phyloP scores from a whole-genome alignment of 2,113 vertebrate species.

The Setophaga kirtlandii region DNA sequence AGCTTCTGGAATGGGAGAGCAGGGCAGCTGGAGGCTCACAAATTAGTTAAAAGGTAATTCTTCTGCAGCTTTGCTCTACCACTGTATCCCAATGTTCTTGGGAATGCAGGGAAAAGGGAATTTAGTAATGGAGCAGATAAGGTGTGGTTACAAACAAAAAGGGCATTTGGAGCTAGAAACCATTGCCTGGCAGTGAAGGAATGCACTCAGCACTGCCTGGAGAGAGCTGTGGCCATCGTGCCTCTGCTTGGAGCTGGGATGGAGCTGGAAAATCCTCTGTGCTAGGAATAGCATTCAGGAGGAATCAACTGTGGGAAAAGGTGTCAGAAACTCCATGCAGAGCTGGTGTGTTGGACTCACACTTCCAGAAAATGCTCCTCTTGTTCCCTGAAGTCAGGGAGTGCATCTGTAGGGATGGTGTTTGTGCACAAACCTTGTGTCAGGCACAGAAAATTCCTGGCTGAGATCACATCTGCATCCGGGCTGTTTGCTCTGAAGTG shows the following conservation, averaged over 20 bases:
- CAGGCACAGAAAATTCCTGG: background rate
- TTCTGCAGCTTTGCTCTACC: background rate
- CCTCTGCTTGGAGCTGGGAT: background rate
- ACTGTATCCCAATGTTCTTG: background rate
- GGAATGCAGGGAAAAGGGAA: background rate
- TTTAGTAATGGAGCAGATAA: background rate
- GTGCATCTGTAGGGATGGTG: background rate
- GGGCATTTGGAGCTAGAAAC: background rate
- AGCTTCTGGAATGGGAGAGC: background rate
- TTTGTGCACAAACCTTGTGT: background rate
- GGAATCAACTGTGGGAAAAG: background rate
- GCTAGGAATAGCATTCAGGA: background rate
- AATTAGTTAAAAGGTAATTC: background rate
- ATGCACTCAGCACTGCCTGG: background rate
- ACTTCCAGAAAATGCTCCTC: background rate
- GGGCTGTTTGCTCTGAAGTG: background rate
- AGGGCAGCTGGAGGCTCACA: background rate
- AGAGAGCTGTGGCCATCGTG: background rate
- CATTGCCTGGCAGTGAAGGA: background rate
- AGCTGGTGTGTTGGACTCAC: rapidly evolving
- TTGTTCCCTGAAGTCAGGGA: background rate
- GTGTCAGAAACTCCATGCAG: background rate
- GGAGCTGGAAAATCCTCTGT: background rate
- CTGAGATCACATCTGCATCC: background rate
- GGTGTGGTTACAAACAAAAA: background rate